A percentile compares a stretch with the other conserved stretches of the same genome.
Conservation (phyloP, 2,888 invertebrate species). For the Sesia apiformis region DNA sequence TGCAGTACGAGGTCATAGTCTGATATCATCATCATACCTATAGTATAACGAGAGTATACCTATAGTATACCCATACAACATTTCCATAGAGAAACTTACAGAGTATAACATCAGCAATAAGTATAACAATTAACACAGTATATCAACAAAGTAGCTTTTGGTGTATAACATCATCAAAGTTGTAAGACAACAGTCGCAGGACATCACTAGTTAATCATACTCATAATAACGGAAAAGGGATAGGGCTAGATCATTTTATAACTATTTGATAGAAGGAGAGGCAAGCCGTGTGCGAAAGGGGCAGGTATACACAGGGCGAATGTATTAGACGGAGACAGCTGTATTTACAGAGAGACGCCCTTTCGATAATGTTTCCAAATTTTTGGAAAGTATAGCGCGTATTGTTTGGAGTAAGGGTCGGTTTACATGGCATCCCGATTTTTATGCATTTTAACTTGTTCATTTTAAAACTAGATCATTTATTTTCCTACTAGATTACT, state of each 20-base stretch:
- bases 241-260: background rate
- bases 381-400: conserved; percentile 61
- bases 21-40: no score
- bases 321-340: conserved; percentile 29
- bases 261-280: background rate
- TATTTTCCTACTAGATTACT: no score
- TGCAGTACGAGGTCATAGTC: no score
- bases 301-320: conserved; percentile 9
- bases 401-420: conserved; percentile 43
- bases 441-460: background rate
- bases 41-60: no score
- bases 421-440: conserved; percentile 34
- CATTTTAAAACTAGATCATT: background rate
- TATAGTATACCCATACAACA: no score
- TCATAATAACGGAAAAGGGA: background rate
- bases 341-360: conserved; percentile 60
- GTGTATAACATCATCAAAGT: no score
- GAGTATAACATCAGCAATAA: no score
- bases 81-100: no score
- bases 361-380: conserved; percentile 73
- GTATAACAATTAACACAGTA: no score
- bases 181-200: no score
- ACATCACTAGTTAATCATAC: background rate
- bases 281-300: conserved; percentile 13
- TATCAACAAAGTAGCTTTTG: no score